Evolutionary conservation across 2,797 vertebrate species (phyloP).

Genomic region (Pterois miles): DNA sequence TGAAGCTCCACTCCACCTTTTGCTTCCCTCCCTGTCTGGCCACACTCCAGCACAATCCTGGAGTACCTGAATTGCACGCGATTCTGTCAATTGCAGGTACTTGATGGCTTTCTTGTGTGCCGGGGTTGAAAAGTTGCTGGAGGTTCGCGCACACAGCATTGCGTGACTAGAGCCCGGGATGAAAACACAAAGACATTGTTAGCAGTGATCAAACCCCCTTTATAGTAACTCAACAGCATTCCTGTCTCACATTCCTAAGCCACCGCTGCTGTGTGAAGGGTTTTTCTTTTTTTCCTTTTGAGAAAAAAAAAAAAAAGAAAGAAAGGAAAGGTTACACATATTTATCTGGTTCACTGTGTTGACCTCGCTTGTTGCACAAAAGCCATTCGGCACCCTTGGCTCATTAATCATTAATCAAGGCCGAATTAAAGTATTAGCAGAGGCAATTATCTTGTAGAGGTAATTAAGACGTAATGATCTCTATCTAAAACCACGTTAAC

Average conservation of each 20-base stretch:
- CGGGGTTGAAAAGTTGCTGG: constrained; percentile 70
- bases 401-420: constrained; percentile 53
- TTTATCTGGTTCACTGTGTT: constrained; percentile 55
- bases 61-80: constrained; percentile 84
- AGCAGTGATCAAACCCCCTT: constrained; percentile 84
- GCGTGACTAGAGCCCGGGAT: constrained; percentile 83
- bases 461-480: constrained; percentile 44
- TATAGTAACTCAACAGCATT: constrained; percentile 87
- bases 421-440: constrained; percentile 34
- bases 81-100: constrained; percentile 84
- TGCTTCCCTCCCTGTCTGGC: constrained; percentile 65
- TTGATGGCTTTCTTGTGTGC: constrained; percentile 79
- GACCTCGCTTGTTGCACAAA: constrained; percentile 15
- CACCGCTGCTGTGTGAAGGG: constrained; percentile 75
- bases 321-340: constrained; percentile 50
- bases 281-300: constrained; percentile 54
- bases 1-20: constrained; percentile 69
- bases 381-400: background rate
- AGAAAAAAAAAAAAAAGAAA: constrained; percentile 24
- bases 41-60: constrained; percentile 69
- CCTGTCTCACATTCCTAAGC: constrained; percentile 89
- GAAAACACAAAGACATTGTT: constrained; percentile 87
- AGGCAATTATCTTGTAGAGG: constrained; percentile 34
- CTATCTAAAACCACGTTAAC: constrained; percentile 44
- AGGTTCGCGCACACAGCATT: constrained; percentile 77